These are phyloP conservation scores for Tragelaphus buxtoni DNA, from an alignment of 2,113 vertebrate species.

Conservation along the genomic window DNA sequence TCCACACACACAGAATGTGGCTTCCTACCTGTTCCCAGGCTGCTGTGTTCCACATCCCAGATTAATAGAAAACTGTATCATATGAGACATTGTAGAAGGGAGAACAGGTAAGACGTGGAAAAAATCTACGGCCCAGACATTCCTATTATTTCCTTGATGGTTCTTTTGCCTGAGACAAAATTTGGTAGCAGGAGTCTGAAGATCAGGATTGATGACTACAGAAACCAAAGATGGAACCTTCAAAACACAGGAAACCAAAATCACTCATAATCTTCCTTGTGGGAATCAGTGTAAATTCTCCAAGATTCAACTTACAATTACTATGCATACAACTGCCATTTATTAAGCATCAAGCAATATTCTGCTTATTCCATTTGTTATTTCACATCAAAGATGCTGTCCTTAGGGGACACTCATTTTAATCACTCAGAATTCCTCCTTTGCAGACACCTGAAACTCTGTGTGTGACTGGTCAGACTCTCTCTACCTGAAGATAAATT, in stretches of 20 bases:
- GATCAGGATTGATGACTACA: constrained; percentile 89
- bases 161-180: constrained; percentile 94
- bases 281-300: not conserved
- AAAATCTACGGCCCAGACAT: constrained; percentile 96
- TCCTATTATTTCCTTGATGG: constrained; percentile 88
- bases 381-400: not conserved
- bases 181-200: constrained; percentile 92
- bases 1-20: not conserved
- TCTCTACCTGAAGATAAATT: not conserved
- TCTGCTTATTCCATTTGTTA: not conserved
- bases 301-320: not conserved
- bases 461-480: not conserved
- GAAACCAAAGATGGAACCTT: constrained; percentile 94
- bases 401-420: not conserved
- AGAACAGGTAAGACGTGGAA: constrained; percentile 94
- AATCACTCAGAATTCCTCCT: not conserved
- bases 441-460: not conserved
- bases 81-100: constrained; percentile 90
- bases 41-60: constrained; percentile 96
- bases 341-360: not conserved
- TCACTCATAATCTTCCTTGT: not conserved
- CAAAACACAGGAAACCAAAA: constrained; percentile 67
- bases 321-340: not conserved
- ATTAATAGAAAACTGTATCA: constrained; percentile 97
- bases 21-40: constrained; percentile 93